Base-by-base conservation (phyloP, 2,888 invertebrate species). In the Limnephilus auricula region DNA sequence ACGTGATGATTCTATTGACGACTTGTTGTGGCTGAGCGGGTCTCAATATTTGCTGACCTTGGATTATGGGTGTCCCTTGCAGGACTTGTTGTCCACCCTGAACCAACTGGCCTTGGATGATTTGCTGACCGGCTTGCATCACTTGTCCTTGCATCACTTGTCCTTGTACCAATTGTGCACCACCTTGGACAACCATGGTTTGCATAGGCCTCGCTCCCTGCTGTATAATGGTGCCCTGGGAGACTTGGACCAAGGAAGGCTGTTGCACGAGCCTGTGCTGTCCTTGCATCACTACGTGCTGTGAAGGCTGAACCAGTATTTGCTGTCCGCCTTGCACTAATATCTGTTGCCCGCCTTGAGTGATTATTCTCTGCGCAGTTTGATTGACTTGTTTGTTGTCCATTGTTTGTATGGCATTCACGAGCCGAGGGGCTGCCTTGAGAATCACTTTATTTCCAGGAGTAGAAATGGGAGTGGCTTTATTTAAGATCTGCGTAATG, bases 261-360 rank as follows among this genome's bases (percentile, higher is more conserved):
- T 93, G 92, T 79, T 91, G 92, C 30, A 93, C 94, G 93, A 92
- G 94, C 93, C 79, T 94, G 91, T 93, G 94, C 93, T 93, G 93
- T 87, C 93, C 91, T 87, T 93, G 93, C 91, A 93, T 92, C 4
- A 94, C 94, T 89, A 94, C 94, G 91, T 94, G 94, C 92, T 94
- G 94, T 91, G 94, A 93, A 30, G 94, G 93, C 92, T 95, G 95
- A 90, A 96, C 94, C n/a, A 96, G 94, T 92, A 95, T 93, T 93
- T 95, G 95, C 91, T 95, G 94, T 79, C 94, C 94, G 79, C 94
- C 94, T 90, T 95, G 95, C 87, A 95, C 93, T 25, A 95, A 93
- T 37, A 95, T 93, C 90, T 95, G 95, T 90, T 95, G 94, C 15
- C 91, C 92, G 15, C 91, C 90, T 78, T 93, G 93, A 9, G 92